A percentile compares a stretch with the other conserved stretches of the same genome.
Evolutionary conservation across 2,888 invertebrate genomes (phyloP).

Genomic region (Polylopha cassiicola): DNA sequence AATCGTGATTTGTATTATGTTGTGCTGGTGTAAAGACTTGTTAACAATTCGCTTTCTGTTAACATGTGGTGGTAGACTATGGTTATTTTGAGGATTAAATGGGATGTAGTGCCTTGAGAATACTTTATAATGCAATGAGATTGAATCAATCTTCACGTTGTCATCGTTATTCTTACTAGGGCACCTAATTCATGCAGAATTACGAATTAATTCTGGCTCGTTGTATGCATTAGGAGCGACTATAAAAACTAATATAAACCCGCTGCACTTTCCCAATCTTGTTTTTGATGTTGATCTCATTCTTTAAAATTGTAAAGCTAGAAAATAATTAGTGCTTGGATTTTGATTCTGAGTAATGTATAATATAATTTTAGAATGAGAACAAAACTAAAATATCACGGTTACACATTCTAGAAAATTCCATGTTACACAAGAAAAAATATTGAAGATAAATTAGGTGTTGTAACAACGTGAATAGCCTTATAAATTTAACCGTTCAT

Average conservation of each 20-base stretch:
- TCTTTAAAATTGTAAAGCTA: slow-evolving; percentile 7
- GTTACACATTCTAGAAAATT: background rate
- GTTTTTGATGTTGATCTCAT: slow-evolving; percentile 11
- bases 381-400: too few relatives aligned
- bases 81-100: too few relatives aligned
- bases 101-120: too few relatives aligned
- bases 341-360: slow-evolving; percentile 9
- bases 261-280: slow-evolving; percentile 8
- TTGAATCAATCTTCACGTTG: too few relatives aligned
- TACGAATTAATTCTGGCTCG: slow-evolving; percentile 5
- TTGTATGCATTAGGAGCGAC: slow-evolving; percentile 3
- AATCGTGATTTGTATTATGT: too few relatives aligned
- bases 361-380: slow-evolving; percentile 2
- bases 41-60: too few relatives aligned
- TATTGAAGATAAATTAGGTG: background rate
- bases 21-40: too few relatives aligned
- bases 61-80: too few relatives aligned
- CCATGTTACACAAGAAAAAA: too few relatives aligned
- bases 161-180: too few relatives aligned
- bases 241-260: slow-evolving; percentile 9
- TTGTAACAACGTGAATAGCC: slow-evolving; percentile 2
- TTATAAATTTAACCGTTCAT: slow-evolving; percentile 20
- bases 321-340: slow-evolving; percentile 23
- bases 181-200: too few relatives aligned
- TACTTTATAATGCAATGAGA: too few relatives aligned